A percentile compares a stretch with the other conserved stretches of the same genome.
Conservation (phyloP, 2,888 invertebrate species). For the Cremastinae sp. region DNA sequence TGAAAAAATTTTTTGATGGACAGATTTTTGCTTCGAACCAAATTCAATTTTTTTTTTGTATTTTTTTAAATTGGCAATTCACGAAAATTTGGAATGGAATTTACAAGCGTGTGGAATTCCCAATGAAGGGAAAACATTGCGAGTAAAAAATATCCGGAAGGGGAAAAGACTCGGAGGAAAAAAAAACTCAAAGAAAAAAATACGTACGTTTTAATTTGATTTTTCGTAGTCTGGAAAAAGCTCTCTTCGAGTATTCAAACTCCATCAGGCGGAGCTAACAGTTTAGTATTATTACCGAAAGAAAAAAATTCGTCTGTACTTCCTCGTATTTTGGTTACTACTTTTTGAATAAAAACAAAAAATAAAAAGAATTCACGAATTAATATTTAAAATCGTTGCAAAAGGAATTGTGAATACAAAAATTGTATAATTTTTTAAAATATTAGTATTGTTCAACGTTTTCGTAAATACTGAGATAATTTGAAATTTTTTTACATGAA, state of each 20-base stretch:
- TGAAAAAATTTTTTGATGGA: too few relatives aligned
- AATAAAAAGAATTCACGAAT: slow-evolving; percentile 13
- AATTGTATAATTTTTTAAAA: too few relatives aligned
- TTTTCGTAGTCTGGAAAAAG: slow-evolving; percentile 20
- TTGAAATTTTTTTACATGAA: too few relatives aligned
- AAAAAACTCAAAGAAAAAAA: slow-evolving; percentile 25
- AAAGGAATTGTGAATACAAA: too few relatives aligned
- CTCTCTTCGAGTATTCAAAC: slow-evolving; percentile 26
- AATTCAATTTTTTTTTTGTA: too few relatives aligned
- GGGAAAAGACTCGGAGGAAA: not conserved
- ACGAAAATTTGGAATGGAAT: too few relatives aligned
- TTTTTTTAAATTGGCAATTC: too few relatives aligned
- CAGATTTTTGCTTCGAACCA: too few relatives aligned
- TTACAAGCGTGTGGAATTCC: too few relatives aligned
- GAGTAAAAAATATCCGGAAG: not conserved
- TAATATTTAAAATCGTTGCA: not conserved
- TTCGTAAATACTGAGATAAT: too few relatives aligned
- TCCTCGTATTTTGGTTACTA: slow-evolving; percentile 57
- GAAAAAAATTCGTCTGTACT: slow-evolving; percentile 57
- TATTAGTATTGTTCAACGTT: too few relatives aligned
- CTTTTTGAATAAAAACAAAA: not conserved
- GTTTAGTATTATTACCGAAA: slow-evolving; percentile 61
- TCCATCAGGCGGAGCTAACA: slow-evolving; percentile 41
- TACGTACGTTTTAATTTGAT: slow-evolving; percentile 29
- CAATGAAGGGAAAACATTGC: not conserved